Evolutionary conservation across 2,888 invertebrate genomes (phyloP).

Genomic region (Chrysopilus asiliformis): DNA sequence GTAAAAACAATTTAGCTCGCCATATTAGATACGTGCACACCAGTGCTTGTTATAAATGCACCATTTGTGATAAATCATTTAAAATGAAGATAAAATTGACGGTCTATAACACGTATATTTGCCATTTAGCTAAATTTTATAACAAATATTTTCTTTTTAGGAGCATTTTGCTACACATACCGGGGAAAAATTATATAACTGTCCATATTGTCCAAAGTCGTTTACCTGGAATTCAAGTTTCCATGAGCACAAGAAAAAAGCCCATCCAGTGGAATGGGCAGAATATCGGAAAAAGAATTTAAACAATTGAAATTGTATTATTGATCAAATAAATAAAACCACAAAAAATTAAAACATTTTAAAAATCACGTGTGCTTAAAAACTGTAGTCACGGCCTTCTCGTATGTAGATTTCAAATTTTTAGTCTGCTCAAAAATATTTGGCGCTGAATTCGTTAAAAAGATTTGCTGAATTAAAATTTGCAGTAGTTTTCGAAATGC

Average conservation of each 20-base stretch:
- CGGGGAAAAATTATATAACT: conserved; percentile 32
- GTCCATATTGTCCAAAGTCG: conserved; percentile 32
- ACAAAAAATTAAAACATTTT: too few species aligned
- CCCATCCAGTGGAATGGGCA: conserved; percentile 31
- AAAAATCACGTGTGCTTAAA: too few species aligned
- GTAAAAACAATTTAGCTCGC: conserved; percentile 29
- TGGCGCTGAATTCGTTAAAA: too few species aligned
- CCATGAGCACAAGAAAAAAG: conserved; percentile 33
- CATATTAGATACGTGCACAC: conserved; percentile 32
- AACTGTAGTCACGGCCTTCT: too few species aligned
- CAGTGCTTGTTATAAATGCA: conserved; percentile 27
- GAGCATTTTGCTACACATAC: conserved; percentile 36
- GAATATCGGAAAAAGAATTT: conserved; percentile 23
- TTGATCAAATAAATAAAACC: too few species aligned
- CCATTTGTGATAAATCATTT: conserved; percentile 31
- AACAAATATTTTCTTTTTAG: conserved; percentile 14
- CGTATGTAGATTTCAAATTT: too few species aligned
- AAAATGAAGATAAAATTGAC: conserved; percentile 30
- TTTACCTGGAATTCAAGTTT: conserved; percentile 36
- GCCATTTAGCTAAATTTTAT: too few species aligned
- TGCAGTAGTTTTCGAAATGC: too few species aligned
- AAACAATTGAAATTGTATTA: too few species aligned
- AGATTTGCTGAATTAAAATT: too few species aligned
- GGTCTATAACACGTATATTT: too few species aligned
- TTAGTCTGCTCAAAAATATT: too few species aligned